Evolutionary conservation across 2,888 invertebrate species (phyloP).

Genomic region (Spilarctia lutea): DNA sequence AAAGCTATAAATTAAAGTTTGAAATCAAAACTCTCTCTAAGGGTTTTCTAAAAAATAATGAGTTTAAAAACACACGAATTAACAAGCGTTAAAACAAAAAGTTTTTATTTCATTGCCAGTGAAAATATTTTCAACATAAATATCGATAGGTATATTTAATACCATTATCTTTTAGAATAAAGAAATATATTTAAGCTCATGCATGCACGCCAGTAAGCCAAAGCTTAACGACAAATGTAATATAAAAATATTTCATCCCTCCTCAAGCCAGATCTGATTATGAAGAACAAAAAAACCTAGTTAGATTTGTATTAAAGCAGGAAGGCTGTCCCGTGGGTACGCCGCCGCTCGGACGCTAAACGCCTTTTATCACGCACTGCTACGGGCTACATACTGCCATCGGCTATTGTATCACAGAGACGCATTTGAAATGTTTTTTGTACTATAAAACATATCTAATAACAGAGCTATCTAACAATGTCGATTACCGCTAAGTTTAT

Average conservation of each 20-base stretch:
- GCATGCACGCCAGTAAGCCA: background rate
- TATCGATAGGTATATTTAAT: background rate
- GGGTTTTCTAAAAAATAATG: no score
- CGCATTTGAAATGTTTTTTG: constrained; percentile 31
- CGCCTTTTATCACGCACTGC: constrained; percentile 86
- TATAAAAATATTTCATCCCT: constrained; percentile 29
- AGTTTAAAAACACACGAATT: no score
- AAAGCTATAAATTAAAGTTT: no score
- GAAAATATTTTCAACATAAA: background rate
- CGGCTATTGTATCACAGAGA: constrained; percentile 53
- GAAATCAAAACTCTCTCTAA: no score
- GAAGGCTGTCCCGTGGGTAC: constrained; percentile 67
- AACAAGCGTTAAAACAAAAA: no score
- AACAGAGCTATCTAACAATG: background rate
- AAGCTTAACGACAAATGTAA: constrained; percentile 5
- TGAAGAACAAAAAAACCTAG: constrained; percentile 61
- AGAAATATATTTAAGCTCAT: background rate
- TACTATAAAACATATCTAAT: background rate
- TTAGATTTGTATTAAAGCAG: constrained; percentile 79
- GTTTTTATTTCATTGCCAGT: background rate
- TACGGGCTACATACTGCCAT: constrained; percentile 53
- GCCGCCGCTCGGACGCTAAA: constrained; percentile 71
- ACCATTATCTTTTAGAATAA: background rate
- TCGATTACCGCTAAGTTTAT: background rate
- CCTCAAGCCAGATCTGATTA: constrained; percentile 55